Conservation (phyloP, 2,888 invertebrate genomes). For the Tanypteryx hageni region DNA sequence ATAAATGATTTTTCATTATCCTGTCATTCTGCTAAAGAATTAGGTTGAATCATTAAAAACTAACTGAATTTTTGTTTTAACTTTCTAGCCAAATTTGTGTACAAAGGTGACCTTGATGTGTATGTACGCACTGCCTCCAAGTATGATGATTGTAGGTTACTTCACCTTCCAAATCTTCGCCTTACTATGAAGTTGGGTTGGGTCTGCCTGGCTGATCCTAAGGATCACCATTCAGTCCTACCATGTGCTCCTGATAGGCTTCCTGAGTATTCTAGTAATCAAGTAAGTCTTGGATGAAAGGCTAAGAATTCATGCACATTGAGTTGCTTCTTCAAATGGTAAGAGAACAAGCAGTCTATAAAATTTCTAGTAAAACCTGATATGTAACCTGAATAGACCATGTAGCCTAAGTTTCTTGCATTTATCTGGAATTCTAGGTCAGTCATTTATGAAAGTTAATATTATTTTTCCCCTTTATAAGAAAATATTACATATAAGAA, state of each 20-base stretch:
- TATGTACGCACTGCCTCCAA: slow-evolving; percentile 98
- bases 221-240: slow-evolving; percentile 96
- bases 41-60: no score
- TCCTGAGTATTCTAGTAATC: slow-evolving; percentile 97
- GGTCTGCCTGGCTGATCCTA: slow-evolving; percentile 94
- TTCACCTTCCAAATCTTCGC: slow-evolving; percentile 93
- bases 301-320: slow-evolving; percentile 62
- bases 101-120: slow-evolving; percentile 95
- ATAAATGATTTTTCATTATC: background rate
- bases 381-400: background rate
- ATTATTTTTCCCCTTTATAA: no score
- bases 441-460: background rate
- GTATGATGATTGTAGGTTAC: slow-evolving; percentile 97
- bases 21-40: background rate
- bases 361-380: background rate
- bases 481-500: no score
- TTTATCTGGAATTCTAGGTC: background rate
- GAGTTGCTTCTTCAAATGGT: slow-evolving; percentile 52
- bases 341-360: background rate
- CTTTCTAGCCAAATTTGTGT: slow-evolving; percentile 86
- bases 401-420: background rate
- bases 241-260: slow-evolving; percentile 97
- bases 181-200: slow-evolving; percentile 91
- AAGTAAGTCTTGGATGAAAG: slow-evolving; percentile 76
- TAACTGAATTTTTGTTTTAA: slow-evolving; percentile 57